Conservation (phyloP, 2,113 vertebrate species). For the Phodopus roborovskii region DNA sequence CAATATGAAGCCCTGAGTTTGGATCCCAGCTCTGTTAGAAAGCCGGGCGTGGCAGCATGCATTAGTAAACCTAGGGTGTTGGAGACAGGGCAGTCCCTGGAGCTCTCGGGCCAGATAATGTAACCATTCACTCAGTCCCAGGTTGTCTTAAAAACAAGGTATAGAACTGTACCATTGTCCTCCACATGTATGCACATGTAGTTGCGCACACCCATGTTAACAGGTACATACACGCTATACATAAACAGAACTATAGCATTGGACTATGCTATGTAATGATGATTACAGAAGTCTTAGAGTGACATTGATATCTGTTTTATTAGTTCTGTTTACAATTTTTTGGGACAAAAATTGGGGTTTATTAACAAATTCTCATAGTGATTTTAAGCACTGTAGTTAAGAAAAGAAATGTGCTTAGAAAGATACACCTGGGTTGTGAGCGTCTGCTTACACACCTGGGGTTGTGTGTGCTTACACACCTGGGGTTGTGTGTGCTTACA, state of each 20-base stretch:
- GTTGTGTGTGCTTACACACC: too few relatives aligned
- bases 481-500: background rate
- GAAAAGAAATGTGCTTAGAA: background rate
- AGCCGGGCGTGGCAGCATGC: background rate
- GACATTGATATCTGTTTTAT: slow-evolving; percentile 16
- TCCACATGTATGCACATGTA: background rate
- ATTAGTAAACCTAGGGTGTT: too few relatives aligned
- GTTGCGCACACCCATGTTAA: background rate
- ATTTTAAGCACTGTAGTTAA: background rate
- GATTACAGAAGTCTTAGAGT: slow-evolving; percentile 24
- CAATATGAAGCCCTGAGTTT: background rate
- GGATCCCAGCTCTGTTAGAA: background rate
- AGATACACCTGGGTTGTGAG: background rate
- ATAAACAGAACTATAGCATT: background rate
- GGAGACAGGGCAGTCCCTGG: too few relatives aligned
- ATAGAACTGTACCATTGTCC: too few relatives aligned
- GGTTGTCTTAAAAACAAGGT: background rate
- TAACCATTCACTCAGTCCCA: background rate
- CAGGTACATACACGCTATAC: background rate
- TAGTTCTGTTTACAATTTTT: background rate
- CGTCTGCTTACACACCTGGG: background rate
- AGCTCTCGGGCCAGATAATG: too few relatives aligned
- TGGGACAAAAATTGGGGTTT: background rate
- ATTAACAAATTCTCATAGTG: background rate
- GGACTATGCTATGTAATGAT: slow-evolving; percentile 1